These are phyloP conservation scores for Corydoras maculifer DNA, from an alignment of 2,113 vertebrate genomes.

Conservation along the genomic window DNA sequence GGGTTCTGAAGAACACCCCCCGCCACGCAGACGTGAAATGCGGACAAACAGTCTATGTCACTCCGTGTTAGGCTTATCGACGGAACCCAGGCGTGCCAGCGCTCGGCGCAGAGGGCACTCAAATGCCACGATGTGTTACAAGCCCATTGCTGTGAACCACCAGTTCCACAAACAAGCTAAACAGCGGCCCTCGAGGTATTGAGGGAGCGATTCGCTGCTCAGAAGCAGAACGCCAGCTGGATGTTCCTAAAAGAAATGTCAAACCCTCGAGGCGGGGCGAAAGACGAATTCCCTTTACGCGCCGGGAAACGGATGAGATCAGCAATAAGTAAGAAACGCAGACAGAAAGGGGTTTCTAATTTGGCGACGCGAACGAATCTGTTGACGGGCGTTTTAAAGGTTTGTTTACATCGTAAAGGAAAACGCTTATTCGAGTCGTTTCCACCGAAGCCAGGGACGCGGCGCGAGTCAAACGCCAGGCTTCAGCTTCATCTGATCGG, in stretches of 20 bases:
- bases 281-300: neutral
- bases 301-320: neutral
- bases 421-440: too few relatives aligned
- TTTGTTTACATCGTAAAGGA: too few relatives aligned
- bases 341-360: neutral
- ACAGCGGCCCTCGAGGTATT: conserved; percentile 51
- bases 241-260: conserved; percentile 34
- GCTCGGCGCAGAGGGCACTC: conserved; percentile 56
- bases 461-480: too few relatives aligned
- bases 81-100: conserved; percentile 44
- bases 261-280: conserved; percentile 13
- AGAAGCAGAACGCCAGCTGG: conserved; percentile 20
- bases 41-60: conserved; percentile 56
- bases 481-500: too few relatives aligned
- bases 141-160: conserved; percentile 47
- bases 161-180: conserved; percentile 55
- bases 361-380: neutral
- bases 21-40: conserved; percentile 49
- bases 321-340: neutral
- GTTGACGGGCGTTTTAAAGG: neutral
- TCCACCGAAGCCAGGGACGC: too few relatives aligned
- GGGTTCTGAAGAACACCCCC: conserved; percentile 16
- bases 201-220: conserved; percentile 42
- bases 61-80: conserved; percentile 55
- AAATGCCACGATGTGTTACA: conserved; percentile 64